Evolutionary conservation across 2,888 invertebrate genomes (phyloP).

Genomic region (Tricholauxania praeusta): DNA sequence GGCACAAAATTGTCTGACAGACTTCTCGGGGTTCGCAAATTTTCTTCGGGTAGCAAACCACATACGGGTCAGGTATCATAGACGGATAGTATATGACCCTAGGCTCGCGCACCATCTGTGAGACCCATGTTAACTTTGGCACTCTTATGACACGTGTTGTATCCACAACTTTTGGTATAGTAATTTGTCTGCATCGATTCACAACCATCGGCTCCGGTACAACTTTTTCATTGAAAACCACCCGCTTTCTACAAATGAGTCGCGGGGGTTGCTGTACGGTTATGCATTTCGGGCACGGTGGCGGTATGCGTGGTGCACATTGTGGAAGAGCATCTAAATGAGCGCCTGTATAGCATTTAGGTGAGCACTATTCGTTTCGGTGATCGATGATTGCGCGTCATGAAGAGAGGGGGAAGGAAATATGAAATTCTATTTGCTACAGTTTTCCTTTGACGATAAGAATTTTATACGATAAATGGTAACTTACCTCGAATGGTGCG

Average conservation of each 20-base stretch:
- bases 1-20: constrained; percentile 63
- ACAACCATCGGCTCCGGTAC: constrained; percentile 62
- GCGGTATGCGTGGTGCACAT: constrained; percentile 60
- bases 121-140: constrained; percentile 62
- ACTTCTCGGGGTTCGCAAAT: constrained; percentile 64
- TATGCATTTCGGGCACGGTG: constrained; percentile 61
- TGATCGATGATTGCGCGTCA: not conserved
- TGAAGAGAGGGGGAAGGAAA: constrained; percentile 14
- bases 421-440: constrained; percentile 35
- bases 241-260: constrained; percentile 62
- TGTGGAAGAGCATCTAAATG: constrained; percentile 63
- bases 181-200: constrained; percentile 61
- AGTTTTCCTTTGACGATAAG: constrained; percentile 1
- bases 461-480: not conserved
- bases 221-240: constrained; percentile 63
- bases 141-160: constrained; percentile 62
- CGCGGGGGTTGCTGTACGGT: constrained; percentile 64
- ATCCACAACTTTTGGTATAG: constrained; percentile 62
- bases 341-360: constrained; percentile 61
- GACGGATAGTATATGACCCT: constrained; percentile 62
- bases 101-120: constrained; percentile 63
- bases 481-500: constrained; percentile 64
- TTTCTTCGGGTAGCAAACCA: constrained; percentile 61
- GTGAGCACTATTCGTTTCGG: constrained; percentile 52
- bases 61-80: constrained; percentile 63